Evolutionary conservation across 2,797 vertebrate genomes (phyloP), one percentile per base, ranked within the genome.

Genomic region (Mycteria americana): DNA sequence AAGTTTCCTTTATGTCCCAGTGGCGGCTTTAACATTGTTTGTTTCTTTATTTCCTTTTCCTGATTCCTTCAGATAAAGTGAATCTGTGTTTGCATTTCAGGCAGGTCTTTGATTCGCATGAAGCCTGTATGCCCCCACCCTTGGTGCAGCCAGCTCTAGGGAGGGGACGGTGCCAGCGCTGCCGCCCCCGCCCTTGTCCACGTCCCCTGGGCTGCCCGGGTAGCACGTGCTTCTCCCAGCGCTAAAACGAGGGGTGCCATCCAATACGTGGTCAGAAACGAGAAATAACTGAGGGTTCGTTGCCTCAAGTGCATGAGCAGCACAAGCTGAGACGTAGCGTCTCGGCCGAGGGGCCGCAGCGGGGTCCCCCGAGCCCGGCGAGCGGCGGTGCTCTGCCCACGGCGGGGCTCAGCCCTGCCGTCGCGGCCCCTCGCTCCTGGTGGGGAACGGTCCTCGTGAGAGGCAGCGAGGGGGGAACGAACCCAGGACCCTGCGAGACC

Each of bases 401-500:
- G 37, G 60, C 33, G 19, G 80, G 31, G 37, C 54, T 39, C 37
- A 39, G 35, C 37, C 50, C 62, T 6, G 4, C 24, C 11, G 3
- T 53, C 0, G 0, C 56, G 8, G 54, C 41, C 19, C 37, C 30
- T 39, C 0, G 0, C 19, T 51, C 48, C 50, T 28, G 57, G 35
- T 4, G 17, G 43, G 51, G 19, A 48, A 28, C 0, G 7, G 27
- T 18, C 39, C 23, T 9, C 22, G 10, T 33, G 17, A 62, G 17
- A 33, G 16, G 7, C n/a, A 4, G 23, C 7, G 15, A 35, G n/a
- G n/a, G 23, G 17, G 43, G 25, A 39, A 11, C 0, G 0, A 7
- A 18, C 30, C 39, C 17, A 63, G 33, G 43, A 62, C 48, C 31
- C 4, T 5, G 18, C 9, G 24, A 33, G 53, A 22, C 7, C 30